Evolutionary conservation across 2,888 invertebrate species (phyloP).

Genomic region (Melinopterus prodromus): DNA sequence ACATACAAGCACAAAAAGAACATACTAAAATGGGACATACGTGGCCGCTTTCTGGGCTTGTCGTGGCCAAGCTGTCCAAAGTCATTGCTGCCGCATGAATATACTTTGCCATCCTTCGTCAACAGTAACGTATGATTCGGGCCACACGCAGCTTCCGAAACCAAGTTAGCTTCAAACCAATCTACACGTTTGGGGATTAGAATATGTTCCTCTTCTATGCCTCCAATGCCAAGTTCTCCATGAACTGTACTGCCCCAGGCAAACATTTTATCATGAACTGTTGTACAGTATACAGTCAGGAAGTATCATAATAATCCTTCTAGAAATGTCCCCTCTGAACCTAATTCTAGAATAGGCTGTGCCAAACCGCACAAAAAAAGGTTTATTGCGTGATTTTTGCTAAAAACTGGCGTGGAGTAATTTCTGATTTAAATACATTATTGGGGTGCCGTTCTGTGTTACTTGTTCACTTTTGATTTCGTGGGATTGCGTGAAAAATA

Average conservation of each 20-base stretch:
- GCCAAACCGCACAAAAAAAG: not conserved
- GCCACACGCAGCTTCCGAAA: conserved; percentile 75
- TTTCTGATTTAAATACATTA: not conserved
- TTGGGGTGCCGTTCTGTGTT: not conserved
- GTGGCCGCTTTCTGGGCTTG: conserved; percentile 71
- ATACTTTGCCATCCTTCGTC: conserved; percentile 79
- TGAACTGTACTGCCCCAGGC: conserved; percentile 82
- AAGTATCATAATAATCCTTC: not conserved
- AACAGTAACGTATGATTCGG: conserved; percentile 84
- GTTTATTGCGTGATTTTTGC: not conserved
- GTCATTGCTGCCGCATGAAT: conserved; percentile 93
- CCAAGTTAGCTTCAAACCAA: conserved; percentile 67
- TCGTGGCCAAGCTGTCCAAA: conserved; percentile 89
- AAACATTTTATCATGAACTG: conserved; percentile 60
- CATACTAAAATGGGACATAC: conserved; percentile 72
- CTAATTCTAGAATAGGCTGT: not conserved
- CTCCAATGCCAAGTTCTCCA: conserved; percentile 82
- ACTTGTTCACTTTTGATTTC: not conserved
- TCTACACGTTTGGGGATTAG: conserved; percentile 68
- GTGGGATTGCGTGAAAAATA: not conserved
- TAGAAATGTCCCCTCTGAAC: not conserved
- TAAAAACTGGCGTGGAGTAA: not conserved
- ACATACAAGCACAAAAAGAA: conserved; percentile 48
- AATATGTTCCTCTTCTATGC: conserved; percentile 76
- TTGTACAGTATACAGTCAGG: not conserved